Evolutionary conservation across 1,140 invertebrate genomes (phyloP).

Genomic region (Drusus annulatus): DNA sequence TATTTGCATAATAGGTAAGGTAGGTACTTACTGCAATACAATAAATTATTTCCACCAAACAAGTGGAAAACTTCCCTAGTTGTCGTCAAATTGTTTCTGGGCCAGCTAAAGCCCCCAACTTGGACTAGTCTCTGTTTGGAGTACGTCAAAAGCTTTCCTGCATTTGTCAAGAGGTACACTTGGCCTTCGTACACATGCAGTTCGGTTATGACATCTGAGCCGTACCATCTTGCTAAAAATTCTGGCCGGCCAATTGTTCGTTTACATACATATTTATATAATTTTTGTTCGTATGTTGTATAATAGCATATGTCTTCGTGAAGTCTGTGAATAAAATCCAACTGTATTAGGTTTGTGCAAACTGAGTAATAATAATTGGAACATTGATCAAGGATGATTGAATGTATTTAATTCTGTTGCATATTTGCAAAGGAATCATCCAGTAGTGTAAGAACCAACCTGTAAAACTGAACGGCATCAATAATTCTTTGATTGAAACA

Average conservation of each 20-base stretch:
- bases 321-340: conserved; percentile 33
- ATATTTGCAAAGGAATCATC: background rate
- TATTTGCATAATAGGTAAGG: background rate
- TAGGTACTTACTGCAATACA: conserved; percentile 49
- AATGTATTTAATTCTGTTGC: background rate
- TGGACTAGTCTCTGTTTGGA: conserved; percentile 24
- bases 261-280: conserved; percentile 35
- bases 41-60: conserved; percentile 52
- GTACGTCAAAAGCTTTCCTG: conserved; percentile 49
- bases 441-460: conserved; percentile 20
- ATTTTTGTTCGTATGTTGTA: conserved; percentile 41
- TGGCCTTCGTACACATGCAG: conserved; percentile 41
- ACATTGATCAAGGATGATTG: background rate
- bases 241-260: conserved; percentile 6
- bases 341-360: conserved; percentile 7
- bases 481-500: conserved; percentile 13
- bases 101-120: conserved; percentile 40
- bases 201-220: conserved; percentile 36
- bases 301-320: conserved; percentile 49
- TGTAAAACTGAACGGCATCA: conserved; percentile 48
- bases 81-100: conserved; percentile 15
- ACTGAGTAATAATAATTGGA: background rate
- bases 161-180: conserved; percentile 46
- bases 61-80: conserved; percentile 43
- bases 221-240: conserved; percentile 52